Conservation (phyloP, 2,888 invertebrate genomes). For the Drosophila hamatofila region DNA sequence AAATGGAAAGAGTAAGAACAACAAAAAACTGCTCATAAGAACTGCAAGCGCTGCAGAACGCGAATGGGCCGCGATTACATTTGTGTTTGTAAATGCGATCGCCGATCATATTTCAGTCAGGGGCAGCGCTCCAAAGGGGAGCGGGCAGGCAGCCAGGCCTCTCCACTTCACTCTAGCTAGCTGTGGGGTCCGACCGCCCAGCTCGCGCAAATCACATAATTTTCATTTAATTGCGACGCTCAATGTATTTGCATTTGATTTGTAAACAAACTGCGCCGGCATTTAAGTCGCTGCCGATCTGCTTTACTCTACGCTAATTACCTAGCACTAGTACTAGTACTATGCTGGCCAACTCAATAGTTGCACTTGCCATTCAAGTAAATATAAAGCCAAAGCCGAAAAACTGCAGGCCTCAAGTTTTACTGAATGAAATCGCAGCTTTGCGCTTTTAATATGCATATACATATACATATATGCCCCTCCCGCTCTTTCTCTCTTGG, state of each 20-base stretch:
- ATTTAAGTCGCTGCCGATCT: not conserved
- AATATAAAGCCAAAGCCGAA: not conserved
- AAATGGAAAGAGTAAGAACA: not conserved
- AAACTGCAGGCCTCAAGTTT: slow-evolving; percentile 46
- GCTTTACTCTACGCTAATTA: slow-evolving; percentile 8
- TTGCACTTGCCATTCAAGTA: slow-evolving; percentile 2
- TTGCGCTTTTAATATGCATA: slow-evolving; percentile 39
- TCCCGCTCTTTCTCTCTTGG: not conserved
- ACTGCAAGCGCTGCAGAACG: slow-evolving; percentile 68
- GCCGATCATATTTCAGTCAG: slow-evolving; percentile 74
- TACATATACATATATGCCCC: not conserved
- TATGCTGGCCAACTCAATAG: slow-evolving; percentile 27
- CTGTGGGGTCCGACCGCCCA: slow-evolving; percentile 74
- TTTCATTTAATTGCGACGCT: slow-evolving; percentile 60
- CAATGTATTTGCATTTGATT: slow-evolving; percentile 55
- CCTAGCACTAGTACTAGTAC: not conserved
- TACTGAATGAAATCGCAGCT: slow-evolving; percentile 64
- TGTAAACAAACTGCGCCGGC: slow-evolving; percentile 51
- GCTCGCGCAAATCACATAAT: slow-evolving; percentile 45
- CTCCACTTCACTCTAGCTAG: not conserved
- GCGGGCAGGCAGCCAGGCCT: not conserved
- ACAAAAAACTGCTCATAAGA: slow-evolving; percentile 24
- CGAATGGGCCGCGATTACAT: slow-evolving; percentile 57
- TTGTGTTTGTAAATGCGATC: slow-evolving; percentile 75
- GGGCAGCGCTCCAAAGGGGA: slow-evolving; percentile 6